phyloP scores from a whole-genome alignment of 2,888 invertebrate genomes.

The Monochamus alternatus region DNA sequence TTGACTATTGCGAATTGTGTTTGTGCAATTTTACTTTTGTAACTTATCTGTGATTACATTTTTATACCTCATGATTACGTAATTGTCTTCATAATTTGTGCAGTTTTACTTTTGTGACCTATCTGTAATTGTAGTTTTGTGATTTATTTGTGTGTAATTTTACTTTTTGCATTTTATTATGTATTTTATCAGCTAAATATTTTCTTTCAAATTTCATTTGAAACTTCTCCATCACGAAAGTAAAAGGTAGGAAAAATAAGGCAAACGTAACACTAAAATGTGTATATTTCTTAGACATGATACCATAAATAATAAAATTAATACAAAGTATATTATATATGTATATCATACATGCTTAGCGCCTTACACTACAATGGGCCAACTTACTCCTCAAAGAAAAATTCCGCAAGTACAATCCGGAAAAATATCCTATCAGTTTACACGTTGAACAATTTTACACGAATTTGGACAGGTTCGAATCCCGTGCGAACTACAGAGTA shows the following conservation, averaged over 20 bases:
- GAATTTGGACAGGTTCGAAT: slow-evolving; percentile 4
- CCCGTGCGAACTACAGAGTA: slow-evolving; percentile 28
- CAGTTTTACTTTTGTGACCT: too few relatives aligned
- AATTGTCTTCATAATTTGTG: too few relatives aligned
- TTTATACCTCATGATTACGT: too few relatives aligned
- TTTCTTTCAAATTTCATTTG: too few relatives aligned
- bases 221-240: too few relatives aligned
- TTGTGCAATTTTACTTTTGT: too few relatives aligned
- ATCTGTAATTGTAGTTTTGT: too few relatives aligned
- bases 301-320: slow-evolving; percentile 23
- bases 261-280: slow-evolving; percentile 15
- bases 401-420: slow-evolving; percentile 16
- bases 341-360: slow-evolving; percentile 6
- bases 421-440: slow-evolving; percentile 1
- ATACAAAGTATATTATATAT: background rate
- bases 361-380: slow-evolving; percentile 23
- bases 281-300: slow-evolving; percentile 27
- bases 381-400: slow-evolving; percentile 23
- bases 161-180: too few relatives aligned
- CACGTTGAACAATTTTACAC: slow-evolving; percentile 3
- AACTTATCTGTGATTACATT: too few relatives aligned
- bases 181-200: too few relatives aligned
- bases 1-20: too few relatives aligned
- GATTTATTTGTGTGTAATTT: too few relatives aligned
- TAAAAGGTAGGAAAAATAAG: background rate